Evolutionary conservation across 64 coral and sea anemone species (phyloP), one percentile per base, ranked within the genome.

Genomic region (Stichodactyla helianthus): DNA sequence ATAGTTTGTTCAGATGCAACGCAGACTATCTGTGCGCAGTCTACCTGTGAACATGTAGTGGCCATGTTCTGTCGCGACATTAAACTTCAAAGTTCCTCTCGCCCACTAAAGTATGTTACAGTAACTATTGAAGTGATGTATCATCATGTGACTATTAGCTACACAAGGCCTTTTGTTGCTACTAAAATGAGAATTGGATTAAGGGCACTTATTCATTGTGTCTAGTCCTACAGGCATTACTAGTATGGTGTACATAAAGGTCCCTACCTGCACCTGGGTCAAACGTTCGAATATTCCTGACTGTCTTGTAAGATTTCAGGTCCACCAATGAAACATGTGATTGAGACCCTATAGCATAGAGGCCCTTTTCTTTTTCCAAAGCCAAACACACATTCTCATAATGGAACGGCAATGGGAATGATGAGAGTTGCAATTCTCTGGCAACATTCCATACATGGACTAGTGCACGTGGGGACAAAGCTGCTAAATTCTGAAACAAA

Each of bases 271-370:
- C 96, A 25, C 93, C 96, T 84, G 86, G 87, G 18, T 98, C 96
- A 68, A 77, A 84, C 4, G 96, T 94, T 17, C 76, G 51, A 22
- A 98, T 88, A 56, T 77, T 84, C 18, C 83, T 87, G 5, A 98
- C 85, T 55, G 52, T 56, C 51, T 90, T 92, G 7, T 50, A 65
- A 76, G 85, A 82, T 50, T 90, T 89, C 23, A 79, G 70, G 58
- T 98, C 96, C 15, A 92, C 85, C 50, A 98, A 88, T 65, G 90
- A 88, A 53, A 98, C 88, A 65, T 94, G 93, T 17, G 96, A 98
- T 64, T 95, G 96, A 8, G 96, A 98, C n/a, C 96, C 96, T 62
- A 98, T 90, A 5, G 96, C 96, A 91, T 92, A 98, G 28, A 98
- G 53, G 50, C 52, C 88, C 51, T 86, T 74, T 5, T 92, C 96